A percentile compares a stretch with the other conserved stretches of the same genome.
phyloP scores from a whole-genome alignment of 1,140 invertebrate species.

The Rhyacophila brunnea region DNA sequence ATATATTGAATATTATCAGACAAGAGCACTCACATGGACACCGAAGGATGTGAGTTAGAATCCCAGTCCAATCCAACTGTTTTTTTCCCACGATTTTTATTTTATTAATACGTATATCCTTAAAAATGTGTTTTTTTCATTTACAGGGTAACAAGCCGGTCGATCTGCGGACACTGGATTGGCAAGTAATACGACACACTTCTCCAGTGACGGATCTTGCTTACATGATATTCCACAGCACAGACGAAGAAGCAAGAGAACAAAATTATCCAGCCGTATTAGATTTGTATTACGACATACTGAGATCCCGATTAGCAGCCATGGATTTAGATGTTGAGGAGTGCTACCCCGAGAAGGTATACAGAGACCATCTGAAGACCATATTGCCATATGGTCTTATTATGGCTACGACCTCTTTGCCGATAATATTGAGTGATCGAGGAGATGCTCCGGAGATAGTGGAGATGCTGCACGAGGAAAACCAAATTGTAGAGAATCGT shows the following conservation, averaged over 20 bases:
- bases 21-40: no score
- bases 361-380: not conserved
- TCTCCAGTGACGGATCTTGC: constrained; percentile 49
- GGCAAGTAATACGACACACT: constrained; percentile 45
- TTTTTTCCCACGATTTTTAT: no score
- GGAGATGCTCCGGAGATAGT: constrained; percentile 7
- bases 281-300: constrained; percentile 40
- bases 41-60: no score
- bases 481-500: not conserved
- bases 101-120: no score
- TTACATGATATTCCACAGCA: constrained; percentile 49
- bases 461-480: not conserved
- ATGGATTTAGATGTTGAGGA: constrained; percentile 6
- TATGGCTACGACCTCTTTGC: constrained; percentile 1
- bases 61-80: no score
- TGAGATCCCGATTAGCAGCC: constrained; percentile 26
- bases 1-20: no score
- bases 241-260: constrained; percentile 38
- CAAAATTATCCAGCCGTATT: constrained; percentile 43
- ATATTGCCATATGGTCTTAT: constrained; percentile 9
- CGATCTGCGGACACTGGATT: constrained; percentile 44
- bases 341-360: constrained; percentile 10
- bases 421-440: constrained; percentile 12
- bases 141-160: constrained; percentile 30
- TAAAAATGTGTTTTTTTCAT: constrained; percentile 4